Percentiles rank a stretch among this genome's conserved stretches.
Evolutionary conservation across 2,888 invertebrate genomes (phyloP).

Genomic region (Mactromeris polynyma): DNA sequence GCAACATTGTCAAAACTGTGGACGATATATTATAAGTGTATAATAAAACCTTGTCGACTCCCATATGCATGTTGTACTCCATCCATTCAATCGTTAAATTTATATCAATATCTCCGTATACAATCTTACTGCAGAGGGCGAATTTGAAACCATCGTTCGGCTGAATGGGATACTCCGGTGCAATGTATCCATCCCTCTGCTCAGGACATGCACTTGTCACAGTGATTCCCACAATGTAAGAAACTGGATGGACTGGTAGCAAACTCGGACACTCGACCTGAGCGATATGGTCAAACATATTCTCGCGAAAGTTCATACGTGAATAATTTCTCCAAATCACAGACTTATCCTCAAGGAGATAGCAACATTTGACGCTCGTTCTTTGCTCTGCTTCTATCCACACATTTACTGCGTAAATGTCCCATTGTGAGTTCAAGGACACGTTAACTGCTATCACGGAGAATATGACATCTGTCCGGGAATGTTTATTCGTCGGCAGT

Average conservation of each 20-base stretch:
- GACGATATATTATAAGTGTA: constrained; percentile 41
- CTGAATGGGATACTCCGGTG: constrained; percentile 20
- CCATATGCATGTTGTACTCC: constrained; percentile 51
- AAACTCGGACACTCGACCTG: constrained; percentile 37
- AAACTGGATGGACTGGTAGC: too few species aligned
- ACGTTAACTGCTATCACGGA: constrained; percentile 38
- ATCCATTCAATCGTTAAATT: constrained; percentile 53
- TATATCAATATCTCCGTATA: constrained; percentile 37
- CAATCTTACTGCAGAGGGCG: constrained; percentile 53
- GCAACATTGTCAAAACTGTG: background rate
- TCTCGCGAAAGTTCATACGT: constrained; percentile 26
- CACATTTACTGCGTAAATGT: constrained; percentile 36
- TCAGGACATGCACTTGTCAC: background rate
- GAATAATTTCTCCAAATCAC: background rate
- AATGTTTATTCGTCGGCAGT: background rate
- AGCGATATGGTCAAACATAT: constrained; percentile 43
- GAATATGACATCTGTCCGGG: constrained; percentile 10
- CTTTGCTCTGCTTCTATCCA: constrained; percentile 9
- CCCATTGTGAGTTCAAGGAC: background rate
- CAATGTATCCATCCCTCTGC: background rate
- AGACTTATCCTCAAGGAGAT: background rate
- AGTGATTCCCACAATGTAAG: constrained; percentile 7
- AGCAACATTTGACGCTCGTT: constrained; percentile 14
- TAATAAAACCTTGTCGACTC: constrained; percentile 40
- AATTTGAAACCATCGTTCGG: constrained; percentile 16